Conservation (phyloP, 2,888 invertebrate genomes). For the Leucophenga montana region DNA sequence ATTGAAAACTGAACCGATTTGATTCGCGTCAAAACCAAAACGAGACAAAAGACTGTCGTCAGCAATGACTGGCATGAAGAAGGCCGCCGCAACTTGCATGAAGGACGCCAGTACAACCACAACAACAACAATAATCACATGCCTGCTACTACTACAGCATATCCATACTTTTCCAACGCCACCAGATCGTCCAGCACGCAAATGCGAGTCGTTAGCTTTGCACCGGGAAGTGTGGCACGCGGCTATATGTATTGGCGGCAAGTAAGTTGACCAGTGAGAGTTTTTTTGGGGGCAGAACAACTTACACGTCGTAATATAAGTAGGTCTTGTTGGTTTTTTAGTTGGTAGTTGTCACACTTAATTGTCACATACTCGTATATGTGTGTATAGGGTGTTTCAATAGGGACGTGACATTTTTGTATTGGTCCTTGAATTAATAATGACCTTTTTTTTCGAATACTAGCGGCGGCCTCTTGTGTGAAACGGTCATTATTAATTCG, state of each 20-base stretch:
- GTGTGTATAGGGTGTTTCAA: too few relatives aligned
- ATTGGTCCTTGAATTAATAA: too few relatives aligned
- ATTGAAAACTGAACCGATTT: background rate
- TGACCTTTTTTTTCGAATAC: too few relatives aligned
- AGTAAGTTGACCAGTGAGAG: conserved; percentile 49
- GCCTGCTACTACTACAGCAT: conserved; percentile 18
- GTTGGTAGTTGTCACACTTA: conserved; percentile 8
- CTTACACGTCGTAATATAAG: background rate
- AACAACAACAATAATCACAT: conserved; percentile 32
- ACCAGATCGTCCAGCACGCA: conserved; percentile 28
- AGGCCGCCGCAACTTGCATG: conserved; percentile 36
- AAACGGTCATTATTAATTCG: too few relatives aligned
- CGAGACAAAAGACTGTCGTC: conserved; percentile 39
- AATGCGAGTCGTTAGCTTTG: conserved; percentile 41
- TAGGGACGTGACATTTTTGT: too few relatives aligned
- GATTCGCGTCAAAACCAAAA: background rate
- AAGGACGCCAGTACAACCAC: conserved; percentile 37
- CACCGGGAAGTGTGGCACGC: conserved; percentile 47
- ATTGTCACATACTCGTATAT: too few relatives aligned
- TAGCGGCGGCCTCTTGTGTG: too few relatives aligned
- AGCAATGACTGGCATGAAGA: conserved; percentile 48
- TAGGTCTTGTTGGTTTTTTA: background rate
- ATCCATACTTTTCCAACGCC: conserved; percentile 12
- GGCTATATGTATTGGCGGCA: conserved; percentile 63
- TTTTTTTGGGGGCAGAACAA: background rate